A percentile compares a stretch with the other conserved stretches of the same genome.
phyloP scores from a whole-genome alignment of 2,797 vertebrate species.

The Chaenodraco wilsoni region DNA sequence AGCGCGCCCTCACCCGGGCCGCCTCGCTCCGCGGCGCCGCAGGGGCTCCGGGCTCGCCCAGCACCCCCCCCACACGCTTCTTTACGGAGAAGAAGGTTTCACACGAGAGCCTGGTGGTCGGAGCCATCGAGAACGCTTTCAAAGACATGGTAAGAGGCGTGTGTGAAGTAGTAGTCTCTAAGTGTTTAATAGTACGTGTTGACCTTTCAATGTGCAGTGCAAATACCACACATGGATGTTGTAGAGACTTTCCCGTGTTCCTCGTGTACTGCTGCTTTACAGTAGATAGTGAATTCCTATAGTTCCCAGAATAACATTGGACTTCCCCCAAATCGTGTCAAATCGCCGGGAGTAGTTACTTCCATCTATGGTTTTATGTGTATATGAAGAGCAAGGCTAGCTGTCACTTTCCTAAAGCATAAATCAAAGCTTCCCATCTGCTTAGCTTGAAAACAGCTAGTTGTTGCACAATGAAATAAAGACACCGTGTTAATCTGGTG shows the following conservation, averaged over 20 bases:
- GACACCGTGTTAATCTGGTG: too few relatives aligned
- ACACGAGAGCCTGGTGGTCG: constrained; percentile 93
- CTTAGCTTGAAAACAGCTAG: neutral
- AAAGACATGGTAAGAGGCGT: constrained; percentile 92
- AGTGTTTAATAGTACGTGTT: neutral
- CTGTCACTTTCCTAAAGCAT: neutral
- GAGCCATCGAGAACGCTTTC: constrained; percentile 96
- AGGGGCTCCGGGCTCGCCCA: constrained; percentile 90
- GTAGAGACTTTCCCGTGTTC: neutral
- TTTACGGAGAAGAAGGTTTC: constrained; percentile 96
- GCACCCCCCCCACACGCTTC: constrained; percentile 90
- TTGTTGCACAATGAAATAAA: neutral
- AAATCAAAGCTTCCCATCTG: neutral
- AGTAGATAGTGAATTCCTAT: neutral
- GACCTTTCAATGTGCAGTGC: neutral
- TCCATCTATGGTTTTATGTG: constrained; percentile 1
- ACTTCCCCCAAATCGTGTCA: neutral
- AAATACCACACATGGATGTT: neutral
- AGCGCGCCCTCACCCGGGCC: constrained; percentile 89
- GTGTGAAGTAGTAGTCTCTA: neutral
- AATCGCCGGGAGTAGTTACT: neutral
- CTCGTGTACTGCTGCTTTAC: neutral
- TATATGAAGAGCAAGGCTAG: constrained; percentile 1
- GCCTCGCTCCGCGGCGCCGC: constrained; percentile 90
- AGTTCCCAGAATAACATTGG: neutral